Evolutionary conservation across 1,140 invertebrate species (phyloP).

Genomic region (Drosophila leontia): DNA sequence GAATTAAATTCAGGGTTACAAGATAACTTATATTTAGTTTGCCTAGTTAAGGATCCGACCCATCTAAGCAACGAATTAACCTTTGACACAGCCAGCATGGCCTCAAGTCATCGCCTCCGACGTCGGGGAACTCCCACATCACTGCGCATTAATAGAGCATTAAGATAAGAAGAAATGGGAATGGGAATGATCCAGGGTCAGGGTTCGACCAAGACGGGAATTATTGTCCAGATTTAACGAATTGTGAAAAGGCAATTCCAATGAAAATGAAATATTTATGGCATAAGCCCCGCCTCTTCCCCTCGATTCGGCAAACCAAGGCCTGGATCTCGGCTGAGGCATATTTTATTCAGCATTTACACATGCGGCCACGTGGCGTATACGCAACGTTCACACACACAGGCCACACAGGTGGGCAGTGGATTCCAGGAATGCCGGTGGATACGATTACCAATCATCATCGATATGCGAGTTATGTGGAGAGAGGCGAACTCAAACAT

Average conservation of each 20-base stretch:
- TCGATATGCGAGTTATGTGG: conserved; percentile 27
- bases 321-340: not conserved
- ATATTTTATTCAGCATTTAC: conserved; percentile 34
- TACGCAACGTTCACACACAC: conserved; percentile 13
- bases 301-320: not conserved
- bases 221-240: conserved; percentile 51
- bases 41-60: no score
- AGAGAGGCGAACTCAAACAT: not conserved
- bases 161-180: conserved; percentile 18
- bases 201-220: conserved; percentile 7
- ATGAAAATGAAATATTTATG: conserved; percentile 50
- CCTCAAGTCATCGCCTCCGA: conserved; percentile 5
- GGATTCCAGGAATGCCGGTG: conserved; percentile 6
- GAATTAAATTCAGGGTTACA: no score
- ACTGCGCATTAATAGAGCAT: conserved; percentile 36
- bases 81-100: conserved; percentile 26
- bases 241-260: conserved; percentile 49
- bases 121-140: conserved; percentile 33
- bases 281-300: not conserved
- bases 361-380: conserved; percentile 38
- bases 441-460: conserved; percentile 42
- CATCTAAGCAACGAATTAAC: conserved; percentile 20
- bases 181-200: not conserved
- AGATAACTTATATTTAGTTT: no score
- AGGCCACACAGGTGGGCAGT: conserved; percentile 9